A percentile compares a stretch with the other conserved stretches of the same genome.
Conservation (phyloP, 2,888 invertebrate genomes). For the Tribolium freemani region DNA sequence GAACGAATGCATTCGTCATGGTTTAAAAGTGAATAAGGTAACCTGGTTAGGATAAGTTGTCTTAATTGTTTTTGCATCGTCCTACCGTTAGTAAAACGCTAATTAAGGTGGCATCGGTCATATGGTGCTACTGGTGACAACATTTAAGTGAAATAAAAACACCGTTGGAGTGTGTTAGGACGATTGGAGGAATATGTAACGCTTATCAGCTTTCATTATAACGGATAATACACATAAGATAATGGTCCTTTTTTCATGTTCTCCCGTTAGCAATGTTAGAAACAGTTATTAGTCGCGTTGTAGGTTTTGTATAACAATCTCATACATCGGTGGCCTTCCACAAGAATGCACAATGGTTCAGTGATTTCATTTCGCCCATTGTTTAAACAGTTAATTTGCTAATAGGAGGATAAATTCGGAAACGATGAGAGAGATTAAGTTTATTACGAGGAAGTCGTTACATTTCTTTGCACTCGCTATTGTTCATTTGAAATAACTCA, state of each 20-base stretch:
- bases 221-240: constrained; percentile 36
- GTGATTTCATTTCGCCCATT: neutral
- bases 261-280: constrained; percentile 33
- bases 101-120: constrained; percentile 20
- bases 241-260: constrained; percentile 29
- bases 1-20: constrained; percentile 22
- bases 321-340: constrained; percentile 6
- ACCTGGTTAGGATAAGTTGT: constrained; percentile 34
- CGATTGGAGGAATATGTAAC: constrained; percentile 35
- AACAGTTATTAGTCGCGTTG: constrained; percentile 31
- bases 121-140: constrained; percentile 11
- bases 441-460: neutral
- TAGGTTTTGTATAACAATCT: constrained; percentile 28
- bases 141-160: constrained; percentile 5
- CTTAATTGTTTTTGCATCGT: constrained; percentile 7
- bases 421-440: neutral
- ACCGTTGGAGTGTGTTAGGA: constrained; percentile 5
- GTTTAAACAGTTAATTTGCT: constrained; percentile 7
- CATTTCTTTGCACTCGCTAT: neutral
- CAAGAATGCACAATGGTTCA: neutral
- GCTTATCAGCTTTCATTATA: constrained; percentile 39
- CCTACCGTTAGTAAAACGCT: neutral
- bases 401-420: constrained; percentile 10
- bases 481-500: neutral
- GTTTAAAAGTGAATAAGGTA: constrained; percentile 24